Percentiles rank a stretch among this genome's conserved stretches.
Evolutionary conservation across 64 coral and sea anemone species (phyloP).

Genomic region (Stylophora pistillata): DNA sequence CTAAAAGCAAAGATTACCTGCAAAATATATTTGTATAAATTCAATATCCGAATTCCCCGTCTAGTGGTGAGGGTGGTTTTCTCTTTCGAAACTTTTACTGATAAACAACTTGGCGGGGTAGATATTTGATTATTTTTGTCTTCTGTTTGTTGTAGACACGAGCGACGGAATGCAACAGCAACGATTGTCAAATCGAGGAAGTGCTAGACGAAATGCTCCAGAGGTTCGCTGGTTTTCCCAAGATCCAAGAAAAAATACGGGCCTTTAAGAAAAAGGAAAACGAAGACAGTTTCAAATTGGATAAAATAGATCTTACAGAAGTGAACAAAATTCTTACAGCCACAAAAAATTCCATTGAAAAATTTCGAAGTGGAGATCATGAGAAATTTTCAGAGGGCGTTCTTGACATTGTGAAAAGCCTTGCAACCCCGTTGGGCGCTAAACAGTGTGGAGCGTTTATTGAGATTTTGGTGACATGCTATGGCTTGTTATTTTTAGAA

Average conservation of each 20-base stretch:
- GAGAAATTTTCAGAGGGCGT: neutral
- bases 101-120: neutral
- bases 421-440: neutral
- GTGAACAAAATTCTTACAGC: neutral
- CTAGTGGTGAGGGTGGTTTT: neutral
- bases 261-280: neutral
- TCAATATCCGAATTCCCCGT: neutral
- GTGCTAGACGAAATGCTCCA: neutral
- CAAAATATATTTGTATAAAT: neutral
- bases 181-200: neutral
- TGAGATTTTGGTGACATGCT: too few relatives aligned
- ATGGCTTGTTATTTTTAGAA: neutral
- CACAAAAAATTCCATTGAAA: neutral
- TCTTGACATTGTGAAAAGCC: neutral
- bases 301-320: neutral
- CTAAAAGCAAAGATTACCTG: neutral
- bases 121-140: neutral
- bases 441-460: too few relatives aligned
- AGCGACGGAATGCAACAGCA: neutral
- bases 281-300: neutral
- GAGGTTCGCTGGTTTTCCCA: neutral
- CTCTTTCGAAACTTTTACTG: conserved; percentile 3
- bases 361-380: neutral
- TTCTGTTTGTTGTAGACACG: neutral
- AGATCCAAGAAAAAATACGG: neutral